These are phyloP conservation scores for Lasioglossum zephyrum DNA, from an alignment of 2,888 invertebrate species.

Conservation along the genomic window DNA sequence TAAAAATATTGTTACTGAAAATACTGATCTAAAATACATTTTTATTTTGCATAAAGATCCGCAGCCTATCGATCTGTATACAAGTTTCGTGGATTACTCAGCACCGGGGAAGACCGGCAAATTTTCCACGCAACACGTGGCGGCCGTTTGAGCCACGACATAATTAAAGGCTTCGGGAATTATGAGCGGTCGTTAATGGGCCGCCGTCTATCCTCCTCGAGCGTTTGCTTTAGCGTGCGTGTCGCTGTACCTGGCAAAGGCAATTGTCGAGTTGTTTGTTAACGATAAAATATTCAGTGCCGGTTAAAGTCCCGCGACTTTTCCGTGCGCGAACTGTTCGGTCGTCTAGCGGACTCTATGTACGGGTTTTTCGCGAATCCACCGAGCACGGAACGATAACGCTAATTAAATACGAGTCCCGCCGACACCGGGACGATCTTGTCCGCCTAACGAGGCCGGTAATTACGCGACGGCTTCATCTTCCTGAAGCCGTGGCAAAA, in stretches of 20 bases:
- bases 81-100: not conserved
- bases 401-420: constrained; percentile 83
- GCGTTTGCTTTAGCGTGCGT: constrained; percentile 4
- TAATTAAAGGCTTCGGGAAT: constrained; percentile 29
- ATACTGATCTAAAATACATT: too few species aligned
- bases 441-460: constrained; percentile 82
- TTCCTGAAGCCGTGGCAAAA: constrained; percentile 81
- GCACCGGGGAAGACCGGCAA: not conserved
- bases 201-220: not conserved
- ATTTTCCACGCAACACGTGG: constrained; percentile 18
- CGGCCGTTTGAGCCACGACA: not conserved
- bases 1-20: too few species aligned
- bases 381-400: constrained; percentile 74
- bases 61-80: too few species aligned
- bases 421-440: constrained; percentile 75
- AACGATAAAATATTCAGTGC: constrained; percentile 49
- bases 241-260: constrained; percentile 16
- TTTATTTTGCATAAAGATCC: too few species aligned
- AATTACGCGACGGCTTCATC: constrained; percentile 84
- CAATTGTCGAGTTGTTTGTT: constrained; percentile 1
- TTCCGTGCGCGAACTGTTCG: not conserved
- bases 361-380: constrained; percentile 22
- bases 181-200: constrained; percentile 24
- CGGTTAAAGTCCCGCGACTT: constrained; percentile 22
- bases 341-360: not conserved